Percentiles rank a stretch among this genome's conserved stretches.
Evolutionary conservation across 2,113 vertebrate genomes (phyloP).

Genomic region (Columba janthina): DNA sequence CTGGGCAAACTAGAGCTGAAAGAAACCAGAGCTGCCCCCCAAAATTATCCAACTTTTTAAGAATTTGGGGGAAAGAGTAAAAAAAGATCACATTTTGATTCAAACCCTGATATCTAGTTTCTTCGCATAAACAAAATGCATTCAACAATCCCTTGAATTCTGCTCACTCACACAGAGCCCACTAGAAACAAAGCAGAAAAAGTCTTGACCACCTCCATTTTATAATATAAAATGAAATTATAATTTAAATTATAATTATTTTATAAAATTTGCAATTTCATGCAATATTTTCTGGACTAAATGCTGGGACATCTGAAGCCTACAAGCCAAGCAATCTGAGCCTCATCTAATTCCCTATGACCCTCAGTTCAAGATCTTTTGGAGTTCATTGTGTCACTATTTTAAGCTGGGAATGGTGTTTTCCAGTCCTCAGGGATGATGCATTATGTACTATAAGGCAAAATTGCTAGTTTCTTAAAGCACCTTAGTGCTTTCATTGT

Average conservation of each 20-base stretch:
- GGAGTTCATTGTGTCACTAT: neutral
- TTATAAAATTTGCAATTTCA: neutral
- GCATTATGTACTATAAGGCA: neutral
- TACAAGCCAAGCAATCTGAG: neutral
- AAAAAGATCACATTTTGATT: neutral
- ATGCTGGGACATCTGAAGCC: neutral
- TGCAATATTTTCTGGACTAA: neutral
- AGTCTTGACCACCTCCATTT: neutral
- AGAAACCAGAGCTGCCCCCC: neutral
- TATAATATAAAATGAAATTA: neutral
- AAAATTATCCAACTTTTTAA: neutral
- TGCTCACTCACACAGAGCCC: neutral
- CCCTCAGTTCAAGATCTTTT: rapidly evolving
- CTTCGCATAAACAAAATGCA: neutral
- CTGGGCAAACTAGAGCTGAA: neutral
- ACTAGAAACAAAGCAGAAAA: neutral
- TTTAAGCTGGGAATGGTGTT: neutral
- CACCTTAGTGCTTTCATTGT: neutral
- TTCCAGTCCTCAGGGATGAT: neutral
- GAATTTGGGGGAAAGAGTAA: neutral
- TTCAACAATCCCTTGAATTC: neutral
- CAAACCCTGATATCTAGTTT: neutral
- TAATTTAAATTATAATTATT: neutral
- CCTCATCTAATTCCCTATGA: neutral
- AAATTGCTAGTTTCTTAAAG: neutral